Conservation (phyloP, 2,113 vertebrate species). For the Triplophysa siluroides region DNA sequence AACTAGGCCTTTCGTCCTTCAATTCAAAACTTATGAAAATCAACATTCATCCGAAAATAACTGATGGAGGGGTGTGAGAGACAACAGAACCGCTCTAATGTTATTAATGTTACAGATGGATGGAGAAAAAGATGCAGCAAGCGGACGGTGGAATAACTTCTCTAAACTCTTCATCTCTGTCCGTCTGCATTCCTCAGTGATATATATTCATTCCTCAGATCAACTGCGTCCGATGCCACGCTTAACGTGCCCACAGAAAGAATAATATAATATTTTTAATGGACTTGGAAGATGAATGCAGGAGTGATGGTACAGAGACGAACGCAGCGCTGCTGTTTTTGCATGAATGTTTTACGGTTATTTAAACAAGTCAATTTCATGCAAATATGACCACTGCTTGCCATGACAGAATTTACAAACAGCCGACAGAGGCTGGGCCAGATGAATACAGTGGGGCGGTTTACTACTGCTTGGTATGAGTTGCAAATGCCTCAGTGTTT, state of each 20-base stretch:
- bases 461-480: conserved; percentile 12
- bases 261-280: conserved; percentile 64
- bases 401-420: conserved; percentile 66
- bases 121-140: background rate
- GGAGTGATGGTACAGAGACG: conserved; percentile 52
- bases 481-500: conserved; percentile 10
- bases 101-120: background rate
- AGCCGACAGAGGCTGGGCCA: conserved; percentile 39
- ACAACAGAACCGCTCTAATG: background rate
- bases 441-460: conserved; percentile 19
- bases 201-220: conserved; percentile 48
- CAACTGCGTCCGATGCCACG: conserved; percentile 21
- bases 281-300: conserved; percentile 49
- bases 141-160: conserved; percentile 16
- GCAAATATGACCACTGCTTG: conserved; percentile 73
- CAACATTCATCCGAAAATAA: too few relatives aligned
- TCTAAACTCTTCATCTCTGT: conserved; percentile 45
- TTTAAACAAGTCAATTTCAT: conserved; percentile 78
- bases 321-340: conserved; percentile 47
- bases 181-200: conserved; percentile 26
- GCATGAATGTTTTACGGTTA: conserved; percentile 70
- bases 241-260: conserved; percentile 1
- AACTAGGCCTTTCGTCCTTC: too few relatives aligned
- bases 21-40: too few relatives aligned
- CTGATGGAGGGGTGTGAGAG: background rate